Evolutionary conservation across 2,113 vertebrate species (phyloP).

Genomic region (Choloepus hoffmanni): DNA sequence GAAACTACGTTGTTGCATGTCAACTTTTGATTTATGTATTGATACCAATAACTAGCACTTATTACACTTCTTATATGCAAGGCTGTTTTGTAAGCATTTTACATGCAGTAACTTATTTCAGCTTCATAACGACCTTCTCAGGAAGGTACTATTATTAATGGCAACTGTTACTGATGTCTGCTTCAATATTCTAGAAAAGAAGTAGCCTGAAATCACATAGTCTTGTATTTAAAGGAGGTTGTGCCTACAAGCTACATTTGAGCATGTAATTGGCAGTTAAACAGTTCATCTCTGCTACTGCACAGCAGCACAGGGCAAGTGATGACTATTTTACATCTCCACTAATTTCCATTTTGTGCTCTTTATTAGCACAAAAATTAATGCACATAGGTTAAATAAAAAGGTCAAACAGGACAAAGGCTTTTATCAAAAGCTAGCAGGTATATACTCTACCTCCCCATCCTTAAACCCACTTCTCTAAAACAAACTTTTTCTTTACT

Average conservation of each 20-base stretch:
- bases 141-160: not conserved
- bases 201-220: not conserved
- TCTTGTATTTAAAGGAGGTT: not conserved
- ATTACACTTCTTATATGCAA: not conserved
- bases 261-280: not conserved
- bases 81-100: slow-evolving; percentile 18
- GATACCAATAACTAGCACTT: not conserved
- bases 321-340: not conserved
- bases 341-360: not conserved
- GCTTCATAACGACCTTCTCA: not conserved
- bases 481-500: not conserved
- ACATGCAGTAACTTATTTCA: not conserved
- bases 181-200: not conserved
- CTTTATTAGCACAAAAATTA: not conserved
- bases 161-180: not conserved
- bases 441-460: not conserved
- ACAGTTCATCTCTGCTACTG: not conserved
- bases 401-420: not conserved
- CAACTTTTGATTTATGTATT: not conserved
- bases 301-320: not conserved
- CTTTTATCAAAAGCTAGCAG: not conserved
- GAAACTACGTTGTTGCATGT: not conserved
- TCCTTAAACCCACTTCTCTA: not conserved
- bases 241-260: not conserved
- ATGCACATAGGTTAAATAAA: not conserved